These are phyloP conservation scores for Hiodon alosoides DNA, from an alignment of 2,113 vertebrate genomes.

Conservation along the genomic window DNA sequence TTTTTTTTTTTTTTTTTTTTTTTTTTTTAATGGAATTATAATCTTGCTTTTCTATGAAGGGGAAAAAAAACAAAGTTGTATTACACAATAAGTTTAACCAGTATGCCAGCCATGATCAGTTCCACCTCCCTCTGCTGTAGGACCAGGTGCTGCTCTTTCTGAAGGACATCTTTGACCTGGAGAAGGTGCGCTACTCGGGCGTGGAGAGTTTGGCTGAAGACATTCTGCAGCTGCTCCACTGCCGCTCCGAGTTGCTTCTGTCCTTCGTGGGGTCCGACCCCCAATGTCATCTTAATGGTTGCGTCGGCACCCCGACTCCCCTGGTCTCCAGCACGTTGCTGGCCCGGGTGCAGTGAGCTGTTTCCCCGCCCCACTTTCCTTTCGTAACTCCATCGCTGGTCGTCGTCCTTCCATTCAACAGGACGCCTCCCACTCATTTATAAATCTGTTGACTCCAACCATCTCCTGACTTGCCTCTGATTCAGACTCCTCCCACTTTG, in stretches of 20 bases:
- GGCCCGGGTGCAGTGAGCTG: conserved; percentile 60
- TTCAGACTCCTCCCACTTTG: background rate
- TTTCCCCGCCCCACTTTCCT: background rate
- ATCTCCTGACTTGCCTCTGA: too few species aligned
- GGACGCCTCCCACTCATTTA: background rate
- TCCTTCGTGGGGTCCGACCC: conserved; percentile 71
- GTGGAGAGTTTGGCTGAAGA: conserved; percentile 82
- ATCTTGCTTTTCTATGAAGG: too few species aligned
- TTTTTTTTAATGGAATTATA: too few species aligned
- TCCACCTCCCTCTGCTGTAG: conserved; percentile 44
- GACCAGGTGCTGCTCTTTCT: conserved; percentile 90
- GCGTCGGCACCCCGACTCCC: conserved; percentile 39
- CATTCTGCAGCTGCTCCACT: conserved; percentile 72
- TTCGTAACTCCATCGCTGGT: background rate
- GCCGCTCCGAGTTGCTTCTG: conserved; percentile 74
- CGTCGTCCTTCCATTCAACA: background rate
- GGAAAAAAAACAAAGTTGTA: too few species aligned
- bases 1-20: too few species aligned
- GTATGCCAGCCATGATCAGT: background rate
- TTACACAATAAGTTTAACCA: too few species aligned
- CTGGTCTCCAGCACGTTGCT: conserved; percentile 51
- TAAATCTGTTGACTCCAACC: too few species aligned
- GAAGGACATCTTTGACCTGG: conserved; percentile 93
- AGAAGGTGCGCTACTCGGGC: conserved; percentile 83
- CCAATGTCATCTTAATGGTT: conserved; percentile 48